Conservation (phyloP, 2,888 invertebrate genomes). For the Plebejus anna region DNA sequence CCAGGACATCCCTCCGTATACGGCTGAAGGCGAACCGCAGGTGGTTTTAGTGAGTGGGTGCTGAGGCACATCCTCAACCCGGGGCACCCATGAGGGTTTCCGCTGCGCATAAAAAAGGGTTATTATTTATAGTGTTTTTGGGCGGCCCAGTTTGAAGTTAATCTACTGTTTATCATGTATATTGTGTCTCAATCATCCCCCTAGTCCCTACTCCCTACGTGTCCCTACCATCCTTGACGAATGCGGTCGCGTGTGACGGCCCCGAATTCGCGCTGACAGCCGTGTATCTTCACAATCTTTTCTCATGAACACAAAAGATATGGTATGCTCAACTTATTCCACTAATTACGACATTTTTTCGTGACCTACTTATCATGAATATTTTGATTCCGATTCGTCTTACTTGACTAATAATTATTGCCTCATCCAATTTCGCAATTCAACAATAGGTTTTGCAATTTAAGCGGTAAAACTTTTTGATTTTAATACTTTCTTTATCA, state of each 20-base stretch:
- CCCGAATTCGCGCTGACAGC: conserved; percentile 62
- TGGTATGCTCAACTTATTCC: conserved; percentile 49
- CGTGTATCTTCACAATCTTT: conserved; percentile 51
- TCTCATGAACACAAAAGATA: conserved; percentile 47
- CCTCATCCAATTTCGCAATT: background rate
- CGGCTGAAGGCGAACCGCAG: too few species aligned
- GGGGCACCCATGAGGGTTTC: too few species aligned
- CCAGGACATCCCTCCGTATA: too few species aligned
- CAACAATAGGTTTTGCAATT: background rate
- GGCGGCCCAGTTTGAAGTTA: background rate
- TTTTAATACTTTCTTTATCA: too few species aligned
- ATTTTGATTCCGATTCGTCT: background rate
- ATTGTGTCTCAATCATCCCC: conserved; percentile 35
- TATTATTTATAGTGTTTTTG: too few species aligned
- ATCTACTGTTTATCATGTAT: background rate
- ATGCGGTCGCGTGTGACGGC: conserved; percentile 51
- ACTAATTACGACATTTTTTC: conserved; percentile 42
- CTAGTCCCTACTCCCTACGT: too few species aligned
- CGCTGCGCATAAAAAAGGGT: too few species aligned
- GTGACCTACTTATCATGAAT: background rate
- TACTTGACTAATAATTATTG: background rate
- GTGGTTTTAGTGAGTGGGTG: too few species aligned
- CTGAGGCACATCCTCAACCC: too few species aligned
- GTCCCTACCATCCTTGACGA: conserved; percentile 46
- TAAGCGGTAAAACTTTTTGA: too few species aligned